These are phyloP conservation scores for Ceuthmochares aereus DNA, from an alignment of 2,113 vertebrate species.

Conservation along the genomic window DNA sequence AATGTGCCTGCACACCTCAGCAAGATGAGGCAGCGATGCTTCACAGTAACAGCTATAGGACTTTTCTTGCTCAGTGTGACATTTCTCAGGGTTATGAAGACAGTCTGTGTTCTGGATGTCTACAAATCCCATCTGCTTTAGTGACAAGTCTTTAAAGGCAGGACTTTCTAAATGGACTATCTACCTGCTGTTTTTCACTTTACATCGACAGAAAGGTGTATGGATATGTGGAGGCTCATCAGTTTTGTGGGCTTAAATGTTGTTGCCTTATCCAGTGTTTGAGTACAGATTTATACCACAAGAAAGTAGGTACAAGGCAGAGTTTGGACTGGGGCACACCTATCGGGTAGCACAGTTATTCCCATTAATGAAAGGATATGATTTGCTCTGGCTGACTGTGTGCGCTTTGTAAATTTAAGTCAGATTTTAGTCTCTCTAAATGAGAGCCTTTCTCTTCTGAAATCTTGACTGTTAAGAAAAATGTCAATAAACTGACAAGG, in stretches of 20 bases:
- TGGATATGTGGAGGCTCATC: background rate
- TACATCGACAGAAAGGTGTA: background rate
- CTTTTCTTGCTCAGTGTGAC: background rate
- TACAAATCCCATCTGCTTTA: background rate
- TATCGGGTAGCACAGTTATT: background rate
- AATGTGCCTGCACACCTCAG: background rate
- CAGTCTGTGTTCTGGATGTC: background rate
- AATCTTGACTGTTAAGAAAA: background rate
- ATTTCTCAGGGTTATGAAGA: background rate
- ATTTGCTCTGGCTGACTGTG: background rate
- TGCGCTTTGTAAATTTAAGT: background rate
- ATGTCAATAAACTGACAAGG: background rate
- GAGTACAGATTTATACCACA: background rate
- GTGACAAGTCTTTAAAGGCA: background rate
- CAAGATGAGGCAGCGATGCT: background rate
- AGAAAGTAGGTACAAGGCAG: background rate
- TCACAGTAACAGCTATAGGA: background rate
- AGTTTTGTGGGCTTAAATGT: background rate
- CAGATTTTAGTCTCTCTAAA: background rate
- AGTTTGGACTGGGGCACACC: background rate
- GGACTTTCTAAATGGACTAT: background rate
- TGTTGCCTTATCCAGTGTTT: background rate
- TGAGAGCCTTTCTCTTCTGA: background rate
- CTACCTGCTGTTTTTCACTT: background rate
- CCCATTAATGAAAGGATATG: background rate